These are phyloP conservation scores for Mohoua ochrocephala DNA, from an alignment of 2,113 vertebrate genomes.

Conservation along the genomic window DNA sequence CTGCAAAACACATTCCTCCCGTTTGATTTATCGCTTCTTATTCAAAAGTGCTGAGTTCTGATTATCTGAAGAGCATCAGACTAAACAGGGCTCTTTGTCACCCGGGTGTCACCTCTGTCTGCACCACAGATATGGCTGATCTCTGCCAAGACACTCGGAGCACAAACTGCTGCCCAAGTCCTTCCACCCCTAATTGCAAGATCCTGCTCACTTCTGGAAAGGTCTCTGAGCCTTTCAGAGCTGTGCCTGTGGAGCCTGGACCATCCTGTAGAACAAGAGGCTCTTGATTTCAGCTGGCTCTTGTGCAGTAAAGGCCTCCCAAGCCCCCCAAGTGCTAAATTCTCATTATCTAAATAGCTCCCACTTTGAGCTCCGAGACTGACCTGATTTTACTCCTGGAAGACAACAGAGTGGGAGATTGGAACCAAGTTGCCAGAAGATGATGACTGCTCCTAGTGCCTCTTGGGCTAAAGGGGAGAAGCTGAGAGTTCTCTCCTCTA, in stretches of 20 bases:
- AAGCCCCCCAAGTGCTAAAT: not conserved
- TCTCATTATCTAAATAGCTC: conserved; percentile 1
- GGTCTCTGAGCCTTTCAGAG: not conserved
- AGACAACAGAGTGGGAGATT: not conserved
- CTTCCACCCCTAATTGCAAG: not conserved
- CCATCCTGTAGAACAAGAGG: not conserved
- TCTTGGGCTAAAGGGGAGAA: not conserved
- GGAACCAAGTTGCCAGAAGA: not conserved
- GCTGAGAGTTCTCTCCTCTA: not conserved
- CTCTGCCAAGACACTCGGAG: not conserved
- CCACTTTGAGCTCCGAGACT: not conserved
- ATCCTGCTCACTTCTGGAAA: not conserved
- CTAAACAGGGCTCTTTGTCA: not conserved
- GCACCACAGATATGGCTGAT: not conserved
- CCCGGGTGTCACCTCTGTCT: not conserved
- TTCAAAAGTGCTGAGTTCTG: not conserved
- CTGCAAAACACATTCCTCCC: not conserved
- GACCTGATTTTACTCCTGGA: conserved; percentile 23
- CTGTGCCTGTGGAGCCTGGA: not conserved
- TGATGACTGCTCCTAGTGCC: not conserved
- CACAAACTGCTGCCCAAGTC: not conserved
- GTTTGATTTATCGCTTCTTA: not conserved
- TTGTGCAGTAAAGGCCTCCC: not conserved
- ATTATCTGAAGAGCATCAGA: not conserved
- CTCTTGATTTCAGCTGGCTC: conserved; percentile 15